Conservation (phyloP, 2,888 invertebrate genomes). For the Eledona agricola region DNA sequence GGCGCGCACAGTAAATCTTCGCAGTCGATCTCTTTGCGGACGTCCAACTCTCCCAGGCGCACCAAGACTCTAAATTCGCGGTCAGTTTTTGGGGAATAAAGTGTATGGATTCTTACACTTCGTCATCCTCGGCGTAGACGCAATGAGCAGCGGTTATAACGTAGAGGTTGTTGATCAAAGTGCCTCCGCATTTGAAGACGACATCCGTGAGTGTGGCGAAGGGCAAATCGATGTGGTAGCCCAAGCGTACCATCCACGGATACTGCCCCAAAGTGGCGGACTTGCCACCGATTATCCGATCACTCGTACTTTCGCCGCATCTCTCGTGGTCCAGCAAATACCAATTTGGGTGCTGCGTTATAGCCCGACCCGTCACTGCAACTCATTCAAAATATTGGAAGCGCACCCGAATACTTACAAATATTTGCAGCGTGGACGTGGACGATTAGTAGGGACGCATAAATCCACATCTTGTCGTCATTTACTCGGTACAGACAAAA, state of each 20-base stretch:
- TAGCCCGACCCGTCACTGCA: slow-evolving; percentile 3
- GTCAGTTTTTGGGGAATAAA: too few relatives aligned
- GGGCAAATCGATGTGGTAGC: slow-evolving; percentile 56
- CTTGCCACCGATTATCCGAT: slow-evolving; percentile 71
- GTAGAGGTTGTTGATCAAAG: slow-evolving; percentile 58
- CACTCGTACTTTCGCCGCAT: slow-evolving; percentile 67
- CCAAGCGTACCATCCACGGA: slow-evolving; percentile 71
- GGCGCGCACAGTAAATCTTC: slow-evolving; percentile 55
- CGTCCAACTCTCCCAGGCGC: slow-evolving; percentile 52
- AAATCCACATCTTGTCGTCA: too few relatives aligned
- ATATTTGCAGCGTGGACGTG: slow-evolving; percentile 1
- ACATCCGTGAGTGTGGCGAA: slow-evolving; percentile 1
- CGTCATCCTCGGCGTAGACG: slow-evolving; percentile 34
- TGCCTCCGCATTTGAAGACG: slow-evolving; percentile 59
- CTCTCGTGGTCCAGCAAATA: slow-evolving; percentile 60
- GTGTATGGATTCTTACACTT: too few relatives aligned
- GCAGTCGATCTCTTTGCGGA: slow-evolving; percentile 49
- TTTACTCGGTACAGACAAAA: too few relatives aligned
- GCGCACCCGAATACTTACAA: too few relatives aligned
- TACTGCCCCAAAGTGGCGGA: slow-evolving; percentile 69
- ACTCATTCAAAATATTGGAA: not conserved
- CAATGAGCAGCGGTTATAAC: slow-evolving; percentile 64
- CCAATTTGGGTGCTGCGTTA: slow-evolving; percentile 52
- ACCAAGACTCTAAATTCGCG: slow-evolving; percentile 43
- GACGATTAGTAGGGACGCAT: too few relatives aligned